phyloP scores from a whole-genome alignment of 2,113 vertebrate genomes.

The Corythoichthys haematopterus region DNA sequence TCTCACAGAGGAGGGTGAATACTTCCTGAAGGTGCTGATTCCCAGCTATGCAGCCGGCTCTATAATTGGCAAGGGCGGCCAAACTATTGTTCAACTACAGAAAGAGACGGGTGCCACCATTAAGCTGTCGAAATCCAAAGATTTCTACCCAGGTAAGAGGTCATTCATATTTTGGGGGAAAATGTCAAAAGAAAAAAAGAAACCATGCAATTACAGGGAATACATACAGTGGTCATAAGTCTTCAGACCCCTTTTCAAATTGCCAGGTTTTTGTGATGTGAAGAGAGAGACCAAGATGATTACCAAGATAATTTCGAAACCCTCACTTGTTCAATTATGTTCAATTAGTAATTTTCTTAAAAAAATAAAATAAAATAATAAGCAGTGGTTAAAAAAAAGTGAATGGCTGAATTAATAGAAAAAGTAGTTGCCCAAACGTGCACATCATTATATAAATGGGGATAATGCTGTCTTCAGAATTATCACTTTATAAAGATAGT shows the following conservation, averaged over 20 bases:
- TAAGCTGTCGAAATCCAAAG: slow-evolving; percentile 96
- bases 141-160: slow-evolving; percentile 89
- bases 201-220: slow-evolving; percentile 17
- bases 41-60: slow-evolving; percentile 89
- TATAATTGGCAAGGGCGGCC: slow-evolving; percentile 92
- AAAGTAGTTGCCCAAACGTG: too few relatives aligned
- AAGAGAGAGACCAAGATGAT: neutral
- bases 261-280: neutral
- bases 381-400: too few relatives aligned
- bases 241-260: neutral
- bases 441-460: too few relatives aligned
- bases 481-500: too few relatives aligned
- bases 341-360: too few relatives aligned
- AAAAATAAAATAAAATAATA: too few relatives aligned
- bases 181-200: slow-evolving; percentile 19
- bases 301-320: neutral
- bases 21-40: slow-evolving; percentile 93
- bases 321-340: too few relatives aligned
- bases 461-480: too few relatives aligned
- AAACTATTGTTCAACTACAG: slow-evolving; percentile 92
- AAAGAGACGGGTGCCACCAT: slow-evolving; percentile 93
- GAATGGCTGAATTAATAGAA: too few relatives aligned
- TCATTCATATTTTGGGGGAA: slow-evolving; percentile 21
- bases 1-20: slow-evolving; percentile 80
- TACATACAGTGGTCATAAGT: slow-evolving; percentile 1